phyloP scores from a whole-genome alignment of 2,113 vertebrate species.

The Onychostruthus taczanowskii region DNA sequence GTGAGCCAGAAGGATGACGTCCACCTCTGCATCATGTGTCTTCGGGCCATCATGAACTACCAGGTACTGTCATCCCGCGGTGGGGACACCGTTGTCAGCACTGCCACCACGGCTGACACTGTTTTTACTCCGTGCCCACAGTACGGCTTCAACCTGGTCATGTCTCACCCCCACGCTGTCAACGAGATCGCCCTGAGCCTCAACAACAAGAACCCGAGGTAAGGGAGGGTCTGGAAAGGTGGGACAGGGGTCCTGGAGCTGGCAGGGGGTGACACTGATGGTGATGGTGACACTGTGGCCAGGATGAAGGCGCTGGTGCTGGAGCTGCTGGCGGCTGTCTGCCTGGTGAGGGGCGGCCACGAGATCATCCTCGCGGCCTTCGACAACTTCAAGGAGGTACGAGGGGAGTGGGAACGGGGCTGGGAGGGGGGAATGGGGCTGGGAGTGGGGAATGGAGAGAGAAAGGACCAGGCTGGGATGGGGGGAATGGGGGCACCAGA shows the following conservation, averaged over 20 bases:
- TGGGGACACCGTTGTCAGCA: fast-evolving
- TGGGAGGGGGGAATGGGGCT: not conserved
- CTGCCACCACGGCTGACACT: fast-evolving
- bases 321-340: slow-evolving; percentile 94
- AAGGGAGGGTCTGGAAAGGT: not conserved
- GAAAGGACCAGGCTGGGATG: too few species aligned
- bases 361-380: slow-evolving; percentile 98
- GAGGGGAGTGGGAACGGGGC: not conserved
- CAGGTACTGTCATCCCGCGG: slow-evolving; percentile 72
- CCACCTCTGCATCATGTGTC: slow-evolving; percentile 96
- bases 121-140: slow-evolving; percentile 1
- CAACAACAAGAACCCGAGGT: slow-evolving; percentile 98
- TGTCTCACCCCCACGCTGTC: slow-evolving; percentile 95
- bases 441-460: too few species aligned
- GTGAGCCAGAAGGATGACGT: slow-evolving; percentile 98
- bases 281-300: not conserved
- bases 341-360: slow-evolving; percentile 93
- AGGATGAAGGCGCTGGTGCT: slow-evolving; percentile 97
- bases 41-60: slow-evolving; percentile 98
- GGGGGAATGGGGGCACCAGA: not conserved
- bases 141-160: slow-evolving; percentile 98
- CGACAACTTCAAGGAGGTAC: slow-evolving; percentile 98
- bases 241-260: not conserved
- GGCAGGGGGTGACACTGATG: not conserved
- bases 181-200: slow-evolving; percentile 97